Evolutionary conservation across 2,797 vertebrate genomes (phyloP).

Genomic region (Sebastiscus tertius): DNA sequence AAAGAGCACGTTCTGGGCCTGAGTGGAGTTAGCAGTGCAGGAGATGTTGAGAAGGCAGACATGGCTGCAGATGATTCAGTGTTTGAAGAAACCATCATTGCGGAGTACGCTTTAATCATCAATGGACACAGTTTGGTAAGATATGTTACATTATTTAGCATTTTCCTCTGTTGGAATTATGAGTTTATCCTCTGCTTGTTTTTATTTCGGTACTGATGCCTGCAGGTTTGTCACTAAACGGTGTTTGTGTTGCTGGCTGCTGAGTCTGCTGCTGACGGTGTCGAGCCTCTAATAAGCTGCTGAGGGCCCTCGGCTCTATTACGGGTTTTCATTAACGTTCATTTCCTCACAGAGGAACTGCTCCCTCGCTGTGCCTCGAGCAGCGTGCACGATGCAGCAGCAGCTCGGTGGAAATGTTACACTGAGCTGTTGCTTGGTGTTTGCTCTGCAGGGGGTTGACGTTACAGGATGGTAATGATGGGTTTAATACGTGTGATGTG

Average conservation of each 20-base stretch:
- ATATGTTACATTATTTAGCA: background rate
- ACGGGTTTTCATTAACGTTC: constrained; percentile 70
- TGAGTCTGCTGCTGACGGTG: constrained; percentile 39
- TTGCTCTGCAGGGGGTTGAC: constrained; percentile 26
- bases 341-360: constrained; percentile 48
- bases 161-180: background rate
- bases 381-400: background rate
- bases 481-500: constrained; percentile 34
- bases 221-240: constrained; percentile 10
- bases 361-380: constrained; percentile 28
- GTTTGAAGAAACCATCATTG: constrained; percentile 80
- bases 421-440: constrained; percentile 19
- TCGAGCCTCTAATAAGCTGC: constrained; percentile 48
- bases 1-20: constrained; percentile 77
- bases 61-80: constrained; percentile 69
- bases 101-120: constrained; percentile 86
- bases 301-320: constrained; percentile 43
- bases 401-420: constrained; percentile 19
- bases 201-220: constrained; percentile 5
- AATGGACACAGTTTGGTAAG: constrained; percentile 87
- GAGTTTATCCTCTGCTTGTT: background rate
- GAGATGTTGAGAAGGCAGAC: constrained; percentile 68
- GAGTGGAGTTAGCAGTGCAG: constrained; percentile 67
- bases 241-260: constrained; percentile 6
- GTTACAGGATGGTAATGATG: constrained; percentile 13